Conservation (phyloP, 2,888 invertebrate genomes). For the Girardia tigrina region DNA sequence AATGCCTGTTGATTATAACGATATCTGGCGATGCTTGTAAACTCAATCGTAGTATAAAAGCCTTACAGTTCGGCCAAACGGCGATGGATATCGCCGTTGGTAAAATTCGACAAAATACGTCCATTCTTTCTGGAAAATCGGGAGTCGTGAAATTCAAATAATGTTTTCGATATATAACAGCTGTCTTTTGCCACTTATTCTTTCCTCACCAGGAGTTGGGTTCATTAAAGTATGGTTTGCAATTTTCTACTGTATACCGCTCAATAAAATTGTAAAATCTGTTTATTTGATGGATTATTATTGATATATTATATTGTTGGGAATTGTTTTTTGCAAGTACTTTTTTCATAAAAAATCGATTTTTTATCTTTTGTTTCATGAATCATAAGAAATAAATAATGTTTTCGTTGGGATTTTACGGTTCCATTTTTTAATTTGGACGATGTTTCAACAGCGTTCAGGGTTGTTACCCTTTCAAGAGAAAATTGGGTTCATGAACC, state of each 20-base stretch:
- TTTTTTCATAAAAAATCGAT: too few relatives aligned
- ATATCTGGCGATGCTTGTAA: not conserved
- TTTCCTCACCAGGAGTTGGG: conserved; percentile 18
- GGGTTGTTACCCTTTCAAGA: too few relatives aligned
- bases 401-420: too few relatives aligned
- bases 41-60: conserved; percentile 23
- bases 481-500: too few relatives aligned
- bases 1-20: conserved; percentile 28
- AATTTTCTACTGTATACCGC: not conserved
- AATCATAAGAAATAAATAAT: too few relatives aligned
- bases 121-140: conserved; percentile 5
- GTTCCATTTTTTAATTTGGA: too few relatives aligned
- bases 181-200: not conserved
- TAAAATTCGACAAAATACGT: conserved; percentile 27
- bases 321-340: too few relatives aligned
- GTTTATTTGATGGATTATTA: too few relatives aligned
- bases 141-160: not conserved
- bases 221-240: not conserved
- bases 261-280: conserved; percentile 15
- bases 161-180: not conserved
- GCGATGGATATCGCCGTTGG: conserved; percentile 32
- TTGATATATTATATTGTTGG: too few relatives aligned
- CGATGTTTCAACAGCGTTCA: too few relatives aligned
- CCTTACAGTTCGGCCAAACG: conserved; percentile 27
- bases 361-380: too few relatives aligned